phyloP scores from a whole-genome alignment of 2,888 invertebrate species.

The Graphium colonna region DNA sequence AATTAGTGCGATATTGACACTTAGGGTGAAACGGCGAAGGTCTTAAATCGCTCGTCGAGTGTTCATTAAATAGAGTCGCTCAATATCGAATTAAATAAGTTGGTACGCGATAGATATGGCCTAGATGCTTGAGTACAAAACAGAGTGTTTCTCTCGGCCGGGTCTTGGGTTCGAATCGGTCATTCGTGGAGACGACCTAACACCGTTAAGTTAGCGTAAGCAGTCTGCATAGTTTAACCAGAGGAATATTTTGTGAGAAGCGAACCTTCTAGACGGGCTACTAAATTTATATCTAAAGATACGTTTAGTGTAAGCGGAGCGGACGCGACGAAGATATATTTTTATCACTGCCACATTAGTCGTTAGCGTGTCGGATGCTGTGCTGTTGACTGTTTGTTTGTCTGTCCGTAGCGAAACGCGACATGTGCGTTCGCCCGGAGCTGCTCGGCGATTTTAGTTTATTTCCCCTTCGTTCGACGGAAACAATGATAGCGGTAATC shows the following conservation, averaged over 20 bases:
- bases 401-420: constrained; percentile 18
- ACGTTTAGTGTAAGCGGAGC: constrained; percentile 20
- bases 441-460: constrained; percentile 17
- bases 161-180: not conserved
- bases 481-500: constrained; percentile 13
- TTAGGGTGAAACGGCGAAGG: not conserved
- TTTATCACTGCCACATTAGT: constrained; percentile 73
- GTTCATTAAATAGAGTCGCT: too few species aligned
- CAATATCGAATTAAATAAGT: constrained; percentile 33
- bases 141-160: constrained; percentile 28
- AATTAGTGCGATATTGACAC: constrained; percentile 9
- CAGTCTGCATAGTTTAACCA: constrained; percentile 47
- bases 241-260: constrained; percentile 66
- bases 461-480: not conserved
- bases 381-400: constrained; percentile 25
- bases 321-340: constrained; percentile 54
- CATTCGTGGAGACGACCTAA: constrained; percentile 29
- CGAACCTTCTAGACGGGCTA: constrained; percentile 38
- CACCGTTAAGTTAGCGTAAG: constrained; percentile 42
- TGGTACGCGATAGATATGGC: constrained; percentile 42
- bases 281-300: constrained; percentile 53
- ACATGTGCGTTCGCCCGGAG: constrained; percentile 17
- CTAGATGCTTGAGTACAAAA: constrained; percentile 63
- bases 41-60: too few species aligned
- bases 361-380: constrained; percentile 39